These are phyloP conservation scores for Antigone vipio DNA, from an alignment of 2,113 vertebrate genomes.

Conservation along the genomic window DNA sequence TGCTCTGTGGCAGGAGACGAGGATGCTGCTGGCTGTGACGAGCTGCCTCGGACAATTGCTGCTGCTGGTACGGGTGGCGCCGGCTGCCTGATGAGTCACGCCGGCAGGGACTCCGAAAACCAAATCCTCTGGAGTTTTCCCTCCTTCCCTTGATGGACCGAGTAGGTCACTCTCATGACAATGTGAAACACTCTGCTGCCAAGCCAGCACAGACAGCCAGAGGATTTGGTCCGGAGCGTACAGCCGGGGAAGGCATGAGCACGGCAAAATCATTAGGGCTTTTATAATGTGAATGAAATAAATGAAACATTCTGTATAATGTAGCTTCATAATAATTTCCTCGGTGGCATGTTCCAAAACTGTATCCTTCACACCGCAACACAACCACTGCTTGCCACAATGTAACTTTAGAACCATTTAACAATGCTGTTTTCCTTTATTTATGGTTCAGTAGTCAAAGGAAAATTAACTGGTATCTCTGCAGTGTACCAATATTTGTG, in stretches of 20 bases:
- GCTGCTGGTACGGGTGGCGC: neutral
- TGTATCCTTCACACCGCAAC: neutral
- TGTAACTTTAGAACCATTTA: neutral
- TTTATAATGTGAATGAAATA: neutral
- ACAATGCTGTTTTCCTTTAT: neutral
- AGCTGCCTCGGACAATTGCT: neutral
- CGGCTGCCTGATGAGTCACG: neutral
- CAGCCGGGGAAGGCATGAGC: neutral
- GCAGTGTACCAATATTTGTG: constrained; percentile 18
- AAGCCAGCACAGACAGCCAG: neutral
- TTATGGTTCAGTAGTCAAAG: constrained; percentile 15
- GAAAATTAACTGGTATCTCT: constrained; percentile 19
- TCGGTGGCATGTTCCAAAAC: neutral
- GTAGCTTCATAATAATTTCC: neutral
- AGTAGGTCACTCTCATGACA: neutral
- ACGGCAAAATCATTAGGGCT: neutral
- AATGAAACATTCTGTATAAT: neutral
- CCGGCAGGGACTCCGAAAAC: neutral
- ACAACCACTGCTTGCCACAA: neutral
- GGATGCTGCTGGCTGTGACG: neutral
- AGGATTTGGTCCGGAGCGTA: neutral
- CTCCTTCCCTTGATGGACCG: neutral
- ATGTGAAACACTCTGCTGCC: neutral
- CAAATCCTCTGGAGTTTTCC: neutral
- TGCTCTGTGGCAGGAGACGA: neutral